phyloP scores from a whole-genome alignment of 2,888 invertebrate species.

The Trachelus stipa region DNA sequence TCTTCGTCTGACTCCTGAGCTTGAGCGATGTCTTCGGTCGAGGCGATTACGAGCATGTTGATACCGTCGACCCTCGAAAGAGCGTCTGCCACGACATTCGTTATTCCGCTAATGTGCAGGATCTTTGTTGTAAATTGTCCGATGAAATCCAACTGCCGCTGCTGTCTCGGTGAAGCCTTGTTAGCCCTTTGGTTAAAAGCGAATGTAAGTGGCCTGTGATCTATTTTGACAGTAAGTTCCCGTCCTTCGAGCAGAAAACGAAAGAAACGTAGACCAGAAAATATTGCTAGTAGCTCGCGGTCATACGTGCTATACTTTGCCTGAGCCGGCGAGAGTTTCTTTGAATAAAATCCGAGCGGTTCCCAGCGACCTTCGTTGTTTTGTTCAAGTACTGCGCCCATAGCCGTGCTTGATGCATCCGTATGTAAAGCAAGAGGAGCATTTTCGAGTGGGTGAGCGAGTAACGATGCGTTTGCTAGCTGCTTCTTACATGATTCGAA shows the following conservation, averaged over 20 bases:
- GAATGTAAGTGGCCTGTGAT: conserved; percentile 16
- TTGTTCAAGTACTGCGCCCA: conserved; percentile 29
- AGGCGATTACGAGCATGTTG: conserved; percentile 18
- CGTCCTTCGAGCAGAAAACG: conserved; percentile 21
- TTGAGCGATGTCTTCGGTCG: conserved; percentile 1
- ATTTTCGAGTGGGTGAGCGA: conserved; percentile 24
- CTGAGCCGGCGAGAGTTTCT: conserved; percentile 24
- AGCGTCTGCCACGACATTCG: conserved; percentile 40
- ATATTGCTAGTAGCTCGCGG: conserved; percentile 28
- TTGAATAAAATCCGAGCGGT: conserved; percentile 24
- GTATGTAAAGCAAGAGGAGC: conserved; percentile 25
- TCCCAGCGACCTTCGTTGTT: conserved; percentile 10
- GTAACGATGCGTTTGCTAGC: conserved; percentile 22
- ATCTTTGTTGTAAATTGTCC: conserved; percentile 42
- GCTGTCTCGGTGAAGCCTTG: conserved; percentile 34
- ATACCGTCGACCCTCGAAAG: conserved; percentile 34
- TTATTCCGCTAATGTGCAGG: conserved; percentile 31
- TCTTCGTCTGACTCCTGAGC: conserved; percentile 22
- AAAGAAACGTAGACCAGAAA: conserved; percentile 22
- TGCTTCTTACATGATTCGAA: conserved; percentile 22
- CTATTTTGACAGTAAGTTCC: conserved; percentile 12
- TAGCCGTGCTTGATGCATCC: conserved; percentile 30
- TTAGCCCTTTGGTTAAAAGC: conserved; percentile 26
- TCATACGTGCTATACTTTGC: conserved; percentile 40
- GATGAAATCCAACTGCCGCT: conserved; percentile 39